Conservation (phyloP, 2,888 invertebrate species). For the Cepaea hortensis region DNA sequence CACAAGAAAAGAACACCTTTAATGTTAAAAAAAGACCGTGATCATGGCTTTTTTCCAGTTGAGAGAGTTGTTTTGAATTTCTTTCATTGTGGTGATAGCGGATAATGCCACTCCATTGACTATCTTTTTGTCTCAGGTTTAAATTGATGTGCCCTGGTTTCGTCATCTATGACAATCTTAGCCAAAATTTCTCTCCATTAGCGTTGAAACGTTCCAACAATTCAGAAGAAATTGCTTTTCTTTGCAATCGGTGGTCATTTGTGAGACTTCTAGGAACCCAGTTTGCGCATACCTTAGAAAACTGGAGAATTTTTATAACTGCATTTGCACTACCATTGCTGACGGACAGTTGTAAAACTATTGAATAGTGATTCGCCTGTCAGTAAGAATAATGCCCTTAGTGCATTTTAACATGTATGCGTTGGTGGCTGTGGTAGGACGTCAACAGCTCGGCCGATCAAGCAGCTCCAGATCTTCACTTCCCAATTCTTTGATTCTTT, state of each 20-base stretch:
- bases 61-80: neutral
- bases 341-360: neutral
- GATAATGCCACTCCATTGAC: neutral
- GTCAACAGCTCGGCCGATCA: constrained; percentile 13
- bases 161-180: neutral
- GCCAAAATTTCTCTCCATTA: neutral
- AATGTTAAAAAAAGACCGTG: neutral
- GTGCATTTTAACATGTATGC: constrained; percentile 4
- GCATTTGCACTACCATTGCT: neutral
- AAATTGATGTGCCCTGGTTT: neutral
- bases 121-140: neutral
- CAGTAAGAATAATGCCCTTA: constrained; percentile 15
- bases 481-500: constrained; percentile 6
- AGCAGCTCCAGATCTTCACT: neutral
- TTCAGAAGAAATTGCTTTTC: constrained; percentile 6
- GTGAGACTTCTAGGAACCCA: neutral
- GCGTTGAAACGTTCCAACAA: constrained; percentile 3
- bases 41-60: neutral
- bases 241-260: constrained; percentile 11
- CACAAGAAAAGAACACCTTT: neutral
- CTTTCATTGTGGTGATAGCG: neutral
- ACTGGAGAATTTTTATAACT: neutral
- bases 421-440: neutral
- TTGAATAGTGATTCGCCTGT: neutral
- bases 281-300: neutral